Evolutionary conservation across 2,888 invertebrate genomes (phyloP), one percentile per base, ranked within the genome.

Genomic region (Mesorhabditis spiculigera): DNA sequence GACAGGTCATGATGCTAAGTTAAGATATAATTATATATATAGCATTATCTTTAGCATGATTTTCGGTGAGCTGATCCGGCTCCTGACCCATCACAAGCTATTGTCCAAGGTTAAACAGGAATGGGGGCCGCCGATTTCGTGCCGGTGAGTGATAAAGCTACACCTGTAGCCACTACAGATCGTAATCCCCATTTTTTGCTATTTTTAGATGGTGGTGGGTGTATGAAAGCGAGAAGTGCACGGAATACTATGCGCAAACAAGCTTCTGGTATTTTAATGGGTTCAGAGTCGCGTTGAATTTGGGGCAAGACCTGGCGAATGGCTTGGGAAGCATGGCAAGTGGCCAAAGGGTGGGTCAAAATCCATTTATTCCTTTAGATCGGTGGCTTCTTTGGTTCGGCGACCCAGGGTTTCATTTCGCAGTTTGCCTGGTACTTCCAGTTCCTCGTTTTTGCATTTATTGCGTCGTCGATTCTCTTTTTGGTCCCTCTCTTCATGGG

Each of bases 101-200:
- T n/a, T 50, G 8, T 50, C 58, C 1, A n/a, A 50, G 8, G 8
- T 50, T n/a, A 50, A 50, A 50, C 8, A 50, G n/a, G 10, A 50
- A n/a, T n/a, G 58, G n/a, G 58, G 58, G n/a, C 58, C 58, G 10
- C 58, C 58, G n/a, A 50, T 50, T 50, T 50, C 58, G n/a, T 50
- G 58, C 58, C 8, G 58, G 58, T 50, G 8, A 28, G 28, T 50
- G 58, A 50, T 50, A 50, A 50, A n/a, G n/a, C 58, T 50, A 50
- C 58, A 50, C 10, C 58, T 50, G 8, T 28, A 28, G 28, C 28
- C 28, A 28, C 28, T 28, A 28, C 28, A 28, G 28, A 28, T 28
- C 28, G 28, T 28, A 28, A 28, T 28, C 28, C 28, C 28, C 28
- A 28, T 28, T 28, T 28, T 28, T 28, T 28, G 28, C 3, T 28